phyloP scores from a whole-genome alignment of 2,113 vertebrate species.

The Drymodes brunneopygia region DNA sequence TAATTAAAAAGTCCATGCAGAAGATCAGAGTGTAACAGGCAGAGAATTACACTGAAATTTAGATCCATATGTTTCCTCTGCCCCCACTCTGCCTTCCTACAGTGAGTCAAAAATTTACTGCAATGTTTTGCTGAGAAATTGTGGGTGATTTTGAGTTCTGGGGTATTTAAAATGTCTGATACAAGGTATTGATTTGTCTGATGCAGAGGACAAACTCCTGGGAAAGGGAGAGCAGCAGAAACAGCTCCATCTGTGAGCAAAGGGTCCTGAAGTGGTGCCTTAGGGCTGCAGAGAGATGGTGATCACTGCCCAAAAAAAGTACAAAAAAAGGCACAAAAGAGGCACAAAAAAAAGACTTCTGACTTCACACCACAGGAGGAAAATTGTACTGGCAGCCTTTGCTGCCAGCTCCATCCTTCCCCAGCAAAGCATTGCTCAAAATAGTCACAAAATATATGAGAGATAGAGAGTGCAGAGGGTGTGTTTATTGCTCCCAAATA shows the following conservation, averaged over 20 bases:
- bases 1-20: neutral
- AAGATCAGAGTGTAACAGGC: neutral
- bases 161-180: neutral
- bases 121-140: neutral
- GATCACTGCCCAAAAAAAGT: neutral
- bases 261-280: neutral
- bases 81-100: too few relatives aligned
- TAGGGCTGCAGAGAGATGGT: neutral
- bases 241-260: neutral
- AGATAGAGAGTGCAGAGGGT: accelerated
- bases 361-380: neutral
- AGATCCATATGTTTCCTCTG: neutral
- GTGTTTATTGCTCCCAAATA: neutral
- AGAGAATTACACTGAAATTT: neutral
- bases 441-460: neutral
- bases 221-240: neutral
- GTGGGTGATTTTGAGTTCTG: neutral
- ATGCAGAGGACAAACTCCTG: neutral
- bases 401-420: neutral
- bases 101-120: neutral
- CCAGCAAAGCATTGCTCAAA: neutral
- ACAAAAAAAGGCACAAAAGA: too few relatives aligned
- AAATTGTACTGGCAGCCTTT: neutral
- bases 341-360: neutral
- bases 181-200: neutral